Conservation (phyloP, 2,113 vertebrate species). For the Tichodroma muraria region DNA sequence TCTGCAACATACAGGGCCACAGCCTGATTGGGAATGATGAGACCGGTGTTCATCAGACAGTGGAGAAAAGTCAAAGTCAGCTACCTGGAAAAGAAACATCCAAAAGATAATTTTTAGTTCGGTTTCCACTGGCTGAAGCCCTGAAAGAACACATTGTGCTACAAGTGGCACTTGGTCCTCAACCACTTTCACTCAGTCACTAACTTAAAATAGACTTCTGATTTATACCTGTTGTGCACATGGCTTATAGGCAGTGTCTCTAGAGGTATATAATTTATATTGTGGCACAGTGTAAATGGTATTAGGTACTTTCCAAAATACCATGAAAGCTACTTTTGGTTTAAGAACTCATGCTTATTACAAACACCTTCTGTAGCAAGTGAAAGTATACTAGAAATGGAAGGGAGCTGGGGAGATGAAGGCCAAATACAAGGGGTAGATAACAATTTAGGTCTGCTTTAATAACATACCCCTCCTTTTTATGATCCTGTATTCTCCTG, state of each 20-base stretch:
- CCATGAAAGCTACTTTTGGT: neutral
- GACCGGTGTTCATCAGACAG: conserved; percentile 48
- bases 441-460: neutral
- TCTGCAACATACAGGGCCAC: conserved; percentile 51
- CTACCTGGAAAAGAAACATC: conserved; percentile 46
- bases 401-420: neutral
- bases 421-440: neutral
- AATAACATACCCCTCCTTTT: neutral
- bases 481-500: neutral
- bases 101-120: neutral
- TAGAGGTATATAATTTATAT: neutral
- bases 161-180: neutral
- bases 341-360: neutral
- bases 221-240: neutral
- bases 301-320: neutral
- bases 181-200: neutral
- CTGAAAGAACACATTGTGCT: neutral
- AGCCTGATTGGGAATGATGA: conserved; percentile 5
- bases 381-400: neutral
- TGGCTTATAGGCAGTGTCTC: neutral
- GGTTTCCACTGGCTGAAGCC: neutral
- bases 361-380: neutral
- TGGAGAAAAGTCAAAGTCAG: conserved; percentile 74
- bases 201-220: neutral
- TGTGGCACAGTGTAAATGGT: neutral